These are phyloP conservation scores for Buteo buteo DNA, from an alignment of 2,113 vertebrate genomes.

Conservation along the genomic window DNA sequence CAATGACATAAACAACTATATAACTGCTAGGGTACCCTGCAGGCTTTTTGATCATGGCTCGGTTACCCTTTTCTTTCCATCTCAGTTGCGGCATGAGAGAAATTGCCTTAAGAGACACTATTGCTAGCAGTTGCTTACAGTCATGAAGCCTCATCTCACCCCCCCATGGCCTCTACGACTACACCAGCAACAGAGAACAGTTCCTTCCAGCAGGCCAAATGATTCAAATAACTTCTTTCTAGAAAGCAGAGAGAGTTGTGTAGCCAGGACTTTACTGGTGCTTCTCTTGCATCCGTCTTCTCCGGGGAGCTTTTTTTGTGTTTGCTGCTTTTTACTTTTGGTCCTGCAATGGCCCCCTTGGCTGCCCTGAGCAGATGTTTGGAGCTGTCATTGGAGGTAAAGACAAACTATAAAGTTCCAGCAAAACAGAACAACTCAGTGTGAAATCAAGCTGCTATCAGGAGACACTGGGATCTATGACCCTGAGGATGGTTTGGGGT, in stretches of 20 bases:
- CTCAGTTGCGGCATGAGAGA: background rate
- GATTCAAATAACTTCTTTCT: background rate
- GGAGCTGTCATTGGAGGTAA: background rate
- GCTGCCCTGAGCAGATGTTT: background rate
- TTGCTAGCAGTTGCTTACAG: background rate
- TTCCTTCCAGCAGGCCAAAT: background rate
- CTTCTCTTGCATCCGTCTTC: background rate
- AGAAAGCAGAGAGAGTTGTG: background rate
- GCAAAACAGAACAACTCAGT: background rate
- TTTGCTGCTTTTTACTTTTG: background rate
- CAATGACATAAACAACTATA: background rate
- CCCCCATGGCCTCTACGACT: rapidly evolving
- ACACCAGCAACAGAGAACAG: background rate
- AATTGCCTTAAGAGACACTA: background rate
- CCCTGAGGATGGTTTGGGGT: background rate
- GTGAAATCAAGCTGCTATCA: background rate
- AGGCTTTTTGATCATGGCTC: background rate
- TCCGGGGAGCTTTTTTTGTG: rapidly evolving
- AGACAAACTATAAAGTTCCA: background rate
- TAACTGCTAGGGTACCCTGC: background rate
- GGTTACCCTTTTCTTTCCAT: background rate
- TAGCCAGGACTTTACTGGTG: background rate
- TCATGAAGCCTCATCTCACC: background rate
- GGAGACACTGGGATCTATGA: background rate
- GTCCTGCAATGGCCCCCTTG: background rate